These are phyloP conservation scores for Lutjanus campechanus DNA, from an alignment of 2,797 vertebrate genomes.

Conservation along the genomic window DNA sequence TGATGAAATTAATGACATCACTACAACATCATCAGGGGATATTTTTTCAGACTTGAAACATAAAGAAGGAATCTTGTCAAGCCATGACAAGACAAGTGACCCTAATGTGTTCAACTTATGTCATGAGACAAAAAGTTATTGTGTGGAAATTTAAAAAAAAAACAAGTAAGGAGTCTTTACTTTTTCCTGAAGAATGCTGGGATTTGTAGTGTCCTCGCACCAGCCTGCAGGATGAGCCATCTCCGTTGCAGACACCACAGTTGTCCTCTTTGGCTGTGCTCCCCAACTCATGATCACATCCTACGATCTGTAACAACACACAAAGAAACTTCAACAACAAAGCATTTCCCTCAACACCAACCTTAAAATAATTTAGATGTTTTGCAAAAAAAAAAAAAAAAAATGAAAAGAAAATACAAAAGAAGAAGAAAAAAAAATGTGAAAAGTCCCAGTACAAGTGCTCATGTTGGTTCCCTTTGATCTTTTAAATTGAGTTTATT, in stretches of 20 bases:
- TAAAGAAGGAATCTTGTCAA: background rate
- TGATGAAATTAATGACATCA: background rate
- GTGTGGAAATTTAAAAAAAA: background rate
- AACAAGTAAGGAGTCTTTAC: constrained; percentile 81
- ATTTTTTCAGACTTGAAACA: background rate
- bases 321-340: background rate
- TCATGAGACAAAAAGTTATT: background rate
- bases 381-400: background rate
- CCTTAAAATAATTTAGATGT: background rate
- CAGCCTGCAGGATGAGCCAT: constrained; percentile 95
- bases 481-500: background rate
- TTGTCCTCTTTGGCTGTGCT: constrained; percentile 96
- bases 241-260: constrained; percentile 96
- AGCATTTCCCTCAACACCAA: background rate
- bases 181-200: constrained; percentile 92
- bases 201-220: constrained; percentile 96
- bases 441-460: background rate
- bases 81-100: too few species aligned
- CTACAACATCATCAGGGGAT: background rate
- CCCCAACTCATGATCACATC: constrained; percentile 95
- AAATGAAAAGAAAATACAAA: background rate
- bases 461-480: background rate
- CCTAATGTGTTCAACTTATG: background rate
- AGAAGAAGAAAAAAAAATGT: background rate
- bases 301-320: constrained; percentile 89